phyloP scores from a whole-genome alignment of 2,113 vertebrate species.

The Nesospiza acunhae region DNA sequence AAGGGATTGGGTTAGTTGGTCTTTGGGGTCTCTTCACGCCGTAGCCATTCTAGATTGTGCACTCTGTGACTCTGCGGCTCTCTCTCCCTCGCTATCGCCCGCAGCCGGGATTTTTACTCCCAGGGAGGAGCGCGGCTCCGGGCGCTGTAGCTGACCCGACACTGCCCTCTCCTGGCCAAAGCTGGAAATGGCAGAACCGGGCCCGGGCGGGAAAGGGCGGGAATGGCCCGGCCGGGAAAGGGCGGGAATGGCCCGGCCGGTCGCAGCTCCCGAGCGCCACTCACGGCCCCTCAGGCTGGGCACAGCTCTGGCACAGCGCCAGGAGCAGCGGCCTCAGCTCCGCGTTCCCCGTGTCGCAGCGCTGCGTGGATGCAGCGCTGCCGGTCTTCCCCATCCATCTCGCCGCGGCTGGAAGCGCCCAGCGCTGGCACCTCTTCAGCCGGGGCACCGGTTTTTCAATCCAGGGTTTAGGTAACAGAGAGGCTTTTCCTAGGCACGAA shows the following conservation, averaged over 20 bases:
- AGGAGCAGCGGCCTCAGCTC: not conserved
- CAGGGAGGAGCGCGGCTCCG: accelerated
- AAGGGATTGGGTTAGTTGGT: no score
- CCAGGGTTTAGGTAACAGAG: not conserved
- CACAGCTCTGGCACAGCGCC: not conserved
- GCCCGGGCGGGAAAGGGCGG: no score
- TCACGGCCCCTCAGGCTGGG: accelerated
- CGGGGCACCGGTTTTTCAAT: not conserved
- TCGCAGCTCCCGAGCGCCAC: accelerated
- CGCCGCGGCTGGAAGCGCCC: accelerated
- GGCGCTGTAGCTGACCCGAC: not conserved
- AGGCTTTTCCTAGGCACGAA: not conserved
- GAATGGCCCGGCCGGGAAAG: accelerated
- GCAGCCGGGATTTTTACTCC: not conserved
- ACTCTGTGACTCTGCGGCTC: accelerated
- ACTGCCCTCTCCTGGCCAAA: constrained; percentile 31
- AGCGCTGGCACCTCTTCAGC: not conserved
- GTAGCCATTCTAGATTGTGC: accelerated
- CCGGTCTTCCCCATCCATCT: not conserved
- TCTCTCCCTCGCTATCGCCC: accelerated
- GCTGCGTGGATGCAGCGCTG: accelerated
- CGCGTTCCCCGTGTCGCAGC: accelerated
- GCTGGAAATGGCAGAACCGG: not conserved
- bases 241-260: accelerated
- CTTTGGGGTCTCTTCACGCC: not conserved